Evolutionary conservation across 2,797 vertebrate species (phyloP).

Genomic region (Phylloscopus collybita): DNA sequence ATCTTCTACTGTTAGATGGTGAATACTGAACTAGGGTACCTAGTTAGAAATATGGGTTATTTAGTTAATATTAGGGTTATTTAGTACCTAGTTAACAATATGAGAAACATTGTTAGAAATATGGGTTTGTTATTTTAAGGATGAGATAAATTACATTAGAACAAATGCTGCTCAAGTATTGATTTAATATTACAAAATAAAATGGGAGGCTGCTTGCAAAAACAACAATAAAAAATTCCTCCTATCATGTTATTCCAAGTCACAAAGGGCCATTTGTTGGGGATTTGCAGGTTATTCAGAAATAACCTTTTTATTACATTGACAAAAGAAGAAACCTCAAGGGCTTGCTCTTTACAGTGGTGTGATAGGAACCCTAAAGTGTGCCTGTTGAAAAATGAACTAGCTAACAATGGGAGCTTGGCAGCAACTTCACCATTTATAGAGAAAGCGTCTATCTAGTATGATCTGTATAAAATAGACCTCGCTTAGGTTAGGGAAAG

Average conservation of each 20-base stretch:
- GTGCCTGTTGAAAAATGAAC: conserved; percentile 54
- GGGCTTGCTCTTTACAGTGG: conserved; percentile 30
- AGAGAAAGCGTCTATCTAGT: conserved; percentile 45
- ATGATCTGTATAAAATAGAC: conserved; percentile 59
- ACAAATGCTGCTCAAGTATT: not conserved
- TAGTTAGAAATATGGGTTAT: not conserved
- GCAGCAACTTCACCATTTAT: conserved; percentile 42
- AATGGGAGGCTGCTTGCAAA: not conserved
- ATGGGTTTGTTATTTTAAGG: not conserved
- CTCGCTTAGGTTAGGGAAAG: conserved; percentile 76
- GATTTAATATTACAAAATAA: not conserved
- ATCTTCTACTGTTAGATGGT: not conserved
- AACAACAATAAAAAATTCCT: not conserved
- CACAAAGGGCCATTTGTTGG: conserved; percentile 6
- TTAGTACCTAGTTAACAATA: too few species aligned
- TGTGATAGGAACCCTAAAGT: conserved; percentile 49
- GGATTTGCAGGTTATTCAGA: conserved; percentile 29
- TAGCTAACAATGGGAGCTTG: conserved; percentile 51
- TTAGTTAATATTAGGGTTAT: too few species aligned
- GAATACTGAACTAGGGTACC: not conserved
- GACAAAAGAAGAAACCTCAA: conserved; percentile 54
- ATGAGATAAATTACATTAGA: not conserved
- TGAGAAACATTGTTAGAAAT: not conserved
- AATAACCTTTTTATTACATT: conserved; percentile 18
- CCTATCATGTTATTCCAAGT: not conserved